A percentile compares a stretch with the other conserved stretches of the same genome.
Conservation (phyloP, 2,888 invertebrate genomes). For the Isoperla grammatica region DNA sequence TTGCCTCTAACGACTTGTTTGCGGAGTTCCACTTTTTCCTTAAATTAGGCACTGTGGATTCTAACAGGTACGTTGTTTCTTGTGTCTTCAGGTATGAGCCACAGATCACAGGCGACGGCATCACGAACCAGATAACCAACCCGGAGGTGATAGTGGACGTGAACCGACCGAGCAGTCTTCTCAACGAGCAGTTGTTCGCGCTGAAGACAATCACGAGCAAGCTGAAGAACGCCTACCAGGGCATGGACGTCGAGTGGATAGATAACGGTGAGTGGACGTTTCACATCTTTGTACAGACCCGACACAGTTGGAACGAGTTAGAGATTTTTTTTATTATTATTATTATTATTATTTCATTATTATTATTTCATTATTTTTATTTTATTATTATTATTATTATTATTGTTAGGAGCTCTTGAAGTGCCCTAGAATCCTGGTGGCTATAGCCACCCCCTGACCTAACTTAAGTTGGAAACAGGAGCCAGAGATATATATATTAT, state of each 20-base stretch:
- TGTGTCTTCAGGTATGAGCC: constrained; percentile 54
- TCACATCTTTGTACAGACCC: no score
- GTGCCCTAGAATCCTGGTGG: no score
- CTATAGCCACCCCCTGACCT: no score
- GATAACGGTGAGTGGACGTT: constrained; percentile 46
- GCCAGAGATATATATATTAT: no score
- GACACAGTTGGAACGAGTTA: no score
- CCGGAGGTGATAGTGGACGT: constrained; percentile 54
- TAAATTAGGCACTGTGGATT: no score
- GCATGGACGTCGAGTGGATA: constrained; percentile 84
- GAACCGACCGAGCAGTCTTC: constrained; percentile 46
- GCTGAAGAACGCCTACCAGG: constrained; percentile 83
- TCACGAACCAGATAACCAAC: constrained; percentile 60
- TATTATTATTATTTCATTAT: background rate
- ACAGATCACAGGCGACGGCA: constrained; percentile 59
- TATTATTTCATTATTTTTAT: constrained; percentile 6
- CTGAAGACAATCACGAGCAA: constrained; percentile 73
- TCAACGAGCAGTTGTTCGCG: constrained; percentile 67
- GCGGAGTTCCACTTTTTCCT: no score
- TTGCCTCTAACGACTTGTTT: no score
- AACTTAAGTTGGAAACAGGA: no score
- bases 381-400: no score
- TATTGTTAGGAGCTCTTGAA: no score
- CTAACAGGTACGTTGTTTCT: no score
- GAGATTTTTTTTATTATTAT: background rate